Conservation (phyloP, 2,797 vertebrate species). For the Onychomys leucogaster region DNA sequence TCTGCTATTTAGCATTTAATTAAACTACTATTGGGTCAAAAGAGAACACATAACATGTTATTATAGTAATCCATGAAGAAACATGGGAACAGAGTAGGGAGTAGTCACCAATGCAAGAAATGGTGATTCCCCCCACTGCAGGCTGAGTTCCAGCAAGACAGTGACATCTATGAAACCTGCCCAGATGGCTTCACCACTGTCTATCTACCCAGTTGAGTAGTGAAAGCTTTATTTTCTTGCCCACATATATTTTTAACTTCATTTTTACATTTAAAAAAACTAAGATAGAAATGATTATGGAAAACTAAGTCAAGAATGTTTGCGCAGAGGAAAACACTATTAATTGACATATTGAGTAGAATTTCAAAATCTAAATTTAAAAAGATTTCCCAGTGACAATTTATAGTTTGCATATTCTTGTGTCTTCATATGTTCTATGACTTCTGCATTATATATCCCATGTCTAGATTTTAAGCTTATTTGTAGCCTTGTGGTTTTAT, state of each 20-base stretch:
- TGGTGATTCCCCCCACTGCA: not conserved
- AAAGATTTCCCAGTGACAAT: not conserved
- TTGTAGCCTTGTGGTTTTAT: slow-evolving; percentile 2
- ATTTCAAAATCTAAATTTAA: slow-evolving; percentile 42
- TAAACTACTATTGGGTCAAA: not conserved
- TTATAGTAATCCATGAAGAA: not conserved
- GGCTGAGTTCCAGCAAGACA: not conserved
- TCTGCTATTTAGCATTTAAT: not conserved
- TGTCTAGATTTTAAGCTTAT: slow-evolving; percentile 47
- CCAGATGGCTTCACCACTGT: not conserved
- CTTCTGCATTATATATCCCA: not conserved
- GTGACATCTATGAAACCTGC: not conserved
- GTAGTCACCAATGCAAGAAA: not conserved
- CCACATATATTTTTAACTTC: slow-evolving; percentile 32
- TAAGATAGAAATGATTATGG: not conserved
- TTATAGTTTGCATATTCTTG: not conserved
- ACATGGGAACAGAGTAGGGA: not conserved
- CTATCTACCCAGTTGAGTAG: not conserved
- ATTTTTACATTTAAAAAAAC: slow-evolving; percentile 25
- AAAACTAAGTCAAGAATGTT: slow-evolving; percentile 22
- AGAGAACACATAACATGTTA: not conserved
- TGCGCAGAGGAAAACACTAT: not conserved
- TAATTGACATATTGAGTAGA: not conserved
- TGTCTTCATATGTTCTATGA: not conserved
- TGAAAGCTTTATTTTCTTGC: not conserved